Base-by-base conservation (phyloP, 2,797 vertebrate genomes). In the Mormyrus hasselquistii region DNA sequence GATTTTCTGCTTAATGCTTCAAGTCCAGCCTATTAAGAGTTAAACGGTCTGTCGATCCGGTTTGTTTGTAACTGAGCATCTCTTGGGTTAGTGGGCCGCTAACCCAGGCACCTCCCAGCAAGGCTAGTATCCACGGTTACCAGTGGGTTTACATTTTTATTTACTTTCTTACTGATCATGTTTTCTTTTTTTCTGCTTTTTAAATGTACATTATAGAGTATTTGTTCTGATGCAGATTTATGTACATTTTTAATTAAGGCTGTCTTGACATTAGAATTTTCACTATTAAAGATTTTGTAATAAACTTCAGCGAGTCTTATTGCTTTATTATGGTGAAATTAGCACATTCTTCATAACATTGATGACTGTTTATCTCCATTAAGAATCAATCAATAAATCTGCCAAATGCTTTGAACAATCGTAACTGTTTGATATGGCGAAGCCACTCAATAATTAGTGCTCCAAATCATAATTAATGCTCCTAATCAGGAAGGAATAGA, bases 1-100 rank as follows among this genome's bases (percentile, higher is more conserved):
- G 91, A 90, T 90, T 89, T 79, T 50, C 38, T 88, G 90, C 89
- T 91, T 86, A 89, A 87, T 86, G 22, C 90, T 92, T 88, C 90
- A 65, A 89, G 76, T 93, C 90, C 90, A 92, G 52, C 73, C 73
- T 79, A 41, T 44, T 79, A 79, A n/a, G 73, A 79, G 73, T 79
- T 44, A 79, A 79, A 79, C 2, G 1, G 52, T 89, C 90, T 90
- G 89, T 87, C 12, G 10, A 29, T 85, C 25, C 29, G 50, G 83
- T 52, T 85, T 85, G 22, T 85, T 22, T 50, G 44, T 47, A 50
- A 53, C 14, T 29, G 47, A 22, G 47, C 83, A 22, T 52, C 47
- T 29, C 12, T 6, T 85, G 83, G 50, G 47, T 34, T 85, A 50
- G 83, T 44, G 38, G 38, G 73, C 73, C 7, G 19, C 41, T 44